phyloP scores from a whole-genome alignment of 2,113 vertebrate genomes.

The Tenrec ecaudatus region DNA sequence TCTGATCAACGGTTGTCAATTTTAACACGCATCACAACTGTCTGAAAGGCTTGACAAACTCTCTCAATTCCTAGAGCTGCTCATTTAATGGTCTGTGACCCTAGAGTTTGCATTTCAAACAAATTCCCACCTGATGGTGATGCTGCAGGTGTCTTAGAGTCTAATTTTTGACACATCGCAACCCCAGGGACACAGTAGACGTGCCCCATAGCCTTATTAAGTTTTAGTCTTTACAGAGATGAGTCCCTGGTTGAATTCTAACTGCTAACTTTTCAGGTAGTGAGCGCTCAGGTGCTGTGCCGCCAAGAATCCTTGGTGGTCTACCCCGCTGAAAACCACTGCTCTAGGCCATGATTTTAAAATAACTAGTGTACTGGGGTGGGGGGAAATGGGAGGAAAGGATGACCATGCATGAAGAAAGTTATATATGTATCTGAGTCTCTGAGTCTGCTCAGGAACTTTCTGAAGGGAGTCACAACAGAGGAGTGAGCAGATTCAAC shows the following conservation, averaged over 20 bases:
- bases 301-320: not conserved
- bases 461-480: not conserved
- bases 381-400: not conserved
- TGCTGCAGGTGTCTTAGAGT: not conserved
- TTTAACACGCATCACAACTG: not conserved
- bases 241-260: not conserved
- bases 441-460: not conserved
- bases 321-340: not conserved
- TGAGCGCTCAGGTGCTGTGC: not conserved
- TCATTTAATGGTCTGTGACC: not conserved
- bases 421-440: not conserved
- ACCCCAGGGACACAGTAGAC: not conserved
- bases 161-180: not conserved
- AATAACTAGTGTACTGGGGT: not conserved
- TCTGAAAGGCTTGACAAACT: not conserved
- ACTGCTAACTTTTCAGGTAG: not conserved
- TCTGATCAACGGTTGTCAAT: not conserved
- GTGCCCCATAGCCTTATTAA: not conserved
- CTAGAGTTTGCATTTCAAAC: not conserved
- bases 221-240: not conserved
- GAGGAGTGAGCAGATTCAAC: not conserved
- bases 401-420: too few species aligned
- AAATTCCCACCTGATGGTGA: not conserved
- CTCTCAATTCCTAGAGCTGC: not conserved
- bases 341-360: not conserved